phyloP scores from a whole-genome alignment of 2,113 vertebrate species.

The Rissa tridactyla region DNA sequence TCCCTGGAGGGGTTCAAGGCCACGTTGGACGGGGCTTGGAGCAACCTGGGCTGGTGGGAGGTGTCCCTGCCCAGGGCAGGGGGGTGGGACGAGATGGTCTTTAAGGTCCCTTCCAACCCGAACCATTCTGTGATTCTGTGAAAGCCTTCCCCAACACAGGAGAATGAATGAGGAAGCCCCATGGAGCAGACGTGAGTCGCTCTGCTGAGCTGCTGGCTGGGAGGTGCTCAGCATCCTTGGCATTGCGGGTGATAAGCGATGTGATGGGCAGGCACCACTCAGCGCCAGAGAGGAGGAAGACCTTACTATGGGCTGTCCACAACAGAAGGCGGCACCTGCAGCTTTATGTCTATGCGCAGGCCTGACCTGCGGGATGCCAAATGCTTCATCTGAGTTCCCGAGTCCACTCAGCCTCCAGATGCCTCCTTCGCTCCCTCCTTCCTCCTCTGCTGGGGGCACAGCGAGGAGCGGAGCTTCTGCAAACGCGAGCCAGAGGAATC shows the following conservation, averaged over 20 bases:
- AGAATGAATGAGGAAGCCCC: neutral
- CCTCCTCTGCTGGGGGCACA: neutral
- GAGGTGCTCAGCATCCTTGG: neutral
- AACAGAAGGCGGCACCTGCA: neutral
- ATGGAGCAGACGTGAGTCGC: neutral
- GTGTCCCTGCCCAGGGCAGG: no score
- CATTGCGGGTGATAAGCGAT: fast-evolving
- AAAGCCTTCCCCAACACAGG: neutral
- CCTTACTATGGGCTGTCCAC: neutral
- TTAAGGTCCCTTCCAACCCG: neutral
- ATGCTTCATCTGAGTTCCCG: no score
- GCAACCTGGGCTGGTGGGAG: no score
- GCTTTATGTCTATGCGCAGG: neutral
- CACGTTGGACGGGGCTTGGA: no score
- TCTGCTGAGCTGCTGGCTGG: neutral
- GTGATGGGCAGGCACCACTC: fast-evolving
- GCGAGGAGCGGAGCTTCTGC: fast-evolving
- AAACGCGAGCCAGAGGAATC: neutral
- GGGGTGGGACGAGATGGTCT: neutral
- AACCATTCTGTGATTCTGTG: neutral
- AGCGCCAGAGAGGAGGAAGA: neutral
- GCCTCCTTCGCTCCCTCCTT: neutral
- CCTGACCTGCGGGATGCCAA: neutral
- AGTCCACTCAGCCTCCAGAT: neutral
- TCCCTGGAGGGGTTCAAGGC: no score